phyloP scores from a whole-genome alignment of 1,140 invertebrate genomes.

The Holcopasites calliopsidis region DNA sequence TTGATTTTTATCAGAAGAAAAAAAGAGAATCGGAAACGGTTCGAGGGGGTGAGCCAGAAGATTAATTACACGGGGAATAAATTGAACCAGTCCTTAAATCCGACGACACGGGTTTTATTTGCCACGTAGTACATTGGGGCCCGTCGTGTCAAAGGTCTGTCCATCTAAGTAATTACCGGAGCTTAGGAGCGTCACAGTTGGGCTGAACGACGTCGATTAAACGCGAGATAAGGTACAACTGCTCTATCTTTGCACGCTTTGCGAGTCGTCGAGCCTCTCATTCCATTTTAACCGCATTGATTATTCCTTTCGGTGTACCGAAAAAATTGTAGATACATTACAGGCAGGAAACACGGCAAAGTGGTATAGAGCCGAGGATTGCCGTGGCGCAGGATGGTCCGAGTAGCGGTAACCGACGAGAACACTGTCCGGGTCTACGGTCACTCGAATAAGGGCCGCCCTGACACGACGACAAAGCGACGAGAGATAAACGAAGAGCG shows the following conservation, averaged over 20 bases:
- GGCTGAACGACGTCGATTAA: constrained; percentile 58
- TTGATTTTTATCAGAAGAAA: not conserved
- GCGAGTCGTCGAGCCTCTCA: not conserved
- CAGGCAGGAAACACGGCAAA: no score
- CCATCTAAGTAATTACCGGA: constrained; percentile 66
- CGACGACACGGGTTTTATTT: constrained; percentile 33
- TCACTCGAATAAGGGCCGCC: constrained; percentile 15
- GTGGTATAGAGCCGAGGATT: constrained; percentile 21
- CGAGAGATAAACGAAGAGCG: constrained; percentile 25
- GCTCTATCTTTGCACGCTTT: constrained; percentile 38
- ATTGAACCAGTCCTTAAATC: constrained; percentile 25
- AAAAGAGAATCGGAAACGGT: not conserved
- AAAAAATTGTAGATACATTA: no score
- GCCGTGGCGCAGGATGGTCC: constrained; percentile 17
- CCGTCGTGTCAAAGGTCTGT: constrained; percentile 53
- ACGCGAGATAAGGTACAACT: constrained; percentile 63
- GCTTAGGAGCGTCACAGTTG: constrained; percentile 60
- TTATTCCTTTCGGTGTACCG: no score
- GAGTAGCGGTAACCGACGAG: not conserved
- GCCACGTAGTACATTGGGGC: not conserved
- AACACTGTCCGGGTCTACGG: constrained; percentile 17
- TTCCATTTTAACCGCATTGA: constrained; percentile 17
- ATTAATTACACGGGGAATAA: not conserved
- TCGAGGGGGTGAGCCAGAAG: not conserved
- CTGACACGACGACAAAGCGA: constrained; percentile 44